A percentile compares a stretch with the other conserved stretches of the same genome.
phyloP scores from a whole-genome alignment of 2,888 invertebrate species.

The Leptopterna dolabrata region DNA sequence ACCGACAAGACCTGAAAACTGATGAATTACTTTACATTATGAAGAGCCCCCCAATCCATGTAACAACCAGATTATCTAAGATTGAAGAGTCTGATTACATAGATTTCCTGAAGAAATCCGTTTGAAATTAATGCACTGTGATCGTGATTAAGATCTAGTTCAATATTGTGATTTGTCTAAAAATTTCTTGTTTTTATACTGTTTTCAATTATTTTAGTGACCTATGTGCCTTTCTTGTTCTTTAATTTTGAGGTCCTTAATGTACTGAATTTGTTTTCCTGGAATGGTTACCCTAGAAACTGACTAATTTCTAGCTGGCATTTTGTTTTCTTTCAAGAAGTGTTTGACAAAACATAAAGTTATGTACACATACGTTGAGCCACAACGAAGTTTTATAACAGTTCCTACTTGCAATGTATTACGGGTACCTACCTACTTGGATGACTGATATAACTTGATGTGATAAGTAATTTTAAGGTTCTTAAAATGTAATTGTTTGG shows the following conservation, averaged over 20 bases:
- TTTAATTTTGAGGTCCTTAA: neutral
- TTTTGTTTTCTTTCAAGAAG: neutral
- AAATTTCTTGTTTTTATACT: neutral
- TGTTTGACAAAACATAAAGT: too few relatives aligned
- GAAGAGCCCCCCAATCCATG: neutral
- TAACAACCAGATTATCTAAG: neutral
- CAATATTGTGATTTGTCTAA: neutral
- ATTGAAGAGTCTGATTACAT: neutral
- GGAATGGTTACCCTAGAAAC: neutral
- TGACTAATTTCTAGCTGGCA: neutral
- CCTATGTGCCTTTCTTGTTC: too few relatives aligned
- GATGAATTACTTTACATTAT: neutral
- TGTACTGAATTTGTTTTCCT: neutral
- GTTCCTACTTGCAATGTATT: too few relatives aligned
- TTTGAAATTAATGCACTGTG: neutral
- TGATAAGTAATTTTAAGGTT: too few relatives aligned
- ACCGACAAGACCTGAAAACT: neutral
- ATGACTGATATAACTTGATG: too few relatives aligned
- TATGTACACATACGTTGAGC: too few relatives aligned
- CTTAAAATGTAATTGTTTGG: too few relatives aligned
- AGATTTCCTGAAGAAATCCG: neutral
- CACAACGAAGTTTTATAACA: too few relatives aligned
- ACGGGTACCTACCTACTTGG: too few relatives aligned
- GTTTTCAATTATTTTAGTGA: neutral
- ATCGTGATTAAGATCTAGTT: neutral